Evolutionary conservation across 2,888 invertebrate species (phyloP).

Genomic region (Trissonchulus latispiculum): DNA sequence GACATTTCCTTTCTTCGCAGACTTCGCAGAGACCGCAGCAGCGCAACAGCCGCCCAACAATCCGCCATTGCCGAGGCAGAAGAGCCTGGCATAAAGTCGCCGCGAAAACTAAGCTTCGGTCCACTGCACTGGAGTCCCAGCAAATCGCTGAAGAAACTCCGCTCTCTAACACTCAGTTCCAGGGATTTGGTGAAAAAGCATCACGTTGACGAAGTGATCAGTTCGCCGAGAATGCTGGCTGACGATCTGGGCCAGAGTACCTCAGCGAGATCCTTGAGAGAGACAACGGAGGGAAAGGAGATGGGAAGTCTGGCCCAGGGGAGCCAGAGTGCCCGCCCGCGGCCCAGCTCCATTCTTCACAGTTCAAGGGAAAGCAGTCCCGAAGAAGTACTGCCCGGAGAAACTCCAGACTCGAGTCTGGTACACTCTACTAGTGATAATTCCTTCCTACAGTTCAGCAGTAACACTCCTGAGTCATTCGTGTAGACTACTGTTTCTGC

Average conservation of each 20-base stretch:
- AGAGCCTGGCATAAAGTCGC: not conserved
- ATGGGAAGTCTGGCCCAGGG: not conserved
- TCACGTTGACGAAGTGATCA: not conserved
- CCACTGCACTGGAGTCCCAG: not conserved
- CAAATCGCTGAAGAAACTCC: not conserved
- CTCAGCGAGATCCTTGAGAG: no score
- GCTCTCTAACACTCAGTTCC: not conserved
- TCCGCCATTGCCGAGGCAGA: not conserved
- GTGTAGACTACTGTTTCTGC: no score
- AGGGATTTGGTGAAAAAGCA: not conserved
- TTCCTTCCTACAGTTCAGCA: not conserved
- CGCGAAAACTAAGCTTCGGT: not conserved
- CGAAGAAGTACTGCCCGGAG: not conserved
- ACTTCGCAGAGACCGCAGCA: conserved; percentile 8
- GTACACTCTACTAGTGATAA: not conserved
- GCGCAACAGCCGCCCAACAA: no score
- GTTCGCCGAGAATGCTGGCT: not conserved
- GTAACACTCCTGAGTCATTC: not conserved
- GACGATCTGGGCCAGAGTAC: not conserved
- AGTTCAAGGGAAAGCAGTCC: not conserved
- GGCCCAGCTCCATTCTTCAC: not conserved
- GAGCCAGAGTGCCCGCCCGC: not conserved
- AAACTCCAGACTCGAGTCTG: not conserved
- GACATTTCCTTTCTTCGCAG: conserved; percentile 27
- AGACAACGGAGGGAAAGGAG: no score